Evolutionary conservation across 2,888 invertebrate genomes (phyloP).

Genomic region (Yponomeuta evonymella): DNA sequence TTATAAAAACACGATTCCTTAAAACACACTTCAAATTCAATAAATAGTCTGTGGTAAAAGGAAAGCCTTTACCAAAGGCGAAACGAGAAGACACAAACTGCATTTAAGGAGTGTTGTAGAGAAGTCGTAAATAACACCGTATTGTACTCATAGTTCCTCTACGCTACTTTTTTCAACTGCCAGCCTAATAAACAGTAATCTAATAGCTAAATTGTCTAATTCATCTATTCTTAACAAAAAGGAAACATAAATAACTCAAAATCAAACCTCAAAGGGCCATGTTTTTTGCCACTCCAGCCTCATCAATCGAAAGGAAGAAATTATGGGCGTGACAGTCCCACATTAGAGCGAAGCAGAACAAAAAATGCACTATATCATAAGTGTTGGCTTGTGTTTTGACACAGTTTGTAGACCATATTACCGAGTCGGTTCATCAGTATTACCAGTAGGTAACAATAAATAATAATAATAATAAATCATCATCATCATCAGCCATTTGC

Average conservation of each 20-base stretch:
- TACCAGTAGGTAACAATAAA: too few relatives aligned
- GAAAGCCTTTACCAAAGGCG: too few relatives aligned
- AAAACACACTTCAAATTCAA: too few relatives aligned
- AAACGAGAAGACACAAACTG: too few relatives aligned
- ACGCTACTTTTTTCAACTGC: too few relatives aligned
- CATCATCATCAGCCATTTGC: too few relatives aligned
- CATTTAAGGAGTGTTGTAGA: too few relatives aligned
- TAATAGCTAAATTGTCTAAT: background rate
- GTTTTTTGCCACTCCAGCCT: slow-evolving; percentile 11
- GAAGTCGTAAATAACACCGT: too few relatives aligned
- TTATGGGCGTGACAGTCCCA: slow-evolving; percentile 22
- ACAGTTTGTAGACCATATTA: background rate
- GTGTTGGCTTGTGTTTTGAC: slow-evolving; percentile 12
- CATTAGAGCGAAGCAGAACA: slow-evolving; percentile 18
- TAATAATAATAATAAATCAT: too few relatives aligned
- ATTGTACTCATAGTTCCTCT: too few relatives aligned
- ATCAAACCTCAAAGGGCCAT: background rate
- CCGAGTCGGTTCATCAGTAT: background rate
- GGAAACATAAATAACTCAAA: slow-evolving; percentile 1
- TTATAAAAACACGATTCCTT: too few relatives aligned
- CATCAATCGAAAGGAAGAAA: slow-evolving; percentile 18
- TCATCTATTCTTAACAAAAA: background rate
- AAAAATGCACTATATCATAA: slow-evolving; percentile 17
- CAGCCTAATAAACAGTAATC: background rate
- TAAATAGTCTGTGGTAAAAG: too few relatives aligned